Evolutionary conservation across 2,888 invertebrate species (phyloP), one percentile per base, ranked within the genome.

Genomic region (Thereva nobilitata): DNA sequence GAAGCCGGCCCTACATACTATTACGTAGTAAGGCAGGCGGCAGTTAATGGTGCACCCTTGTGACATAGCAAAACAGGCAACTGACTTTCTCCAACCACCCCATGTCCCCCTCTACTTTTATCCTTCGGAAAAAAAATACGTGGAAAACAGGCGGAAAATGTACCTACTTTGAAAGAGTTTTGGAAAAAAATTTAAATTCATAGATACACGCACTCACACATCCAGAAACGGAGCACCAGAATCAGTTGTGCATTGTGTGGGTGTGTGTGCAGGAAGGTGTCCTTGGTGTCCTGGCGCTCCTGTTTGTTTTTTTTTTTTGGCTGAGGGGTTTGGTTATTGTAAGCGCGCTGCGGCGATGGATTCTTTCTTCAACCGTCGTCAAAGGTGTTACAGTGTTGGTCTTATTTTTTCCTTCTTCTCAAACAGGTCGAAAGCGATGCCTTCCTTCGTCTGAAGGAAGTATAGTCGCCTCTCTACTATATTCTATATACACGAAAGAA

Each of bases 371-470:
- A 61, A 50, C 49, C 61, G 61, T 61, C 61, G 61, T 61, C 61
- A 61, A 61, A 61, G 61, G 61, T 61, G 61, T 49, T 61, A 61
- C 61, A 61, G 61, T 61, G 61, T 61, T 61, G 61, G 61, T 61
- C 50, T 61, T 61, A 41, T 50, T 23, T 23, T 23, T 23, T 23
- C 23, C 23, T 23, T 2, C 23, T 23, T 23, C 23, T 23, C 23
- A n/a, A n/a, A 49, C 61, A 50, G 50, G 49, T 61, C 34, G 61
- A 49, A n/a, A 61, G 41, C 61, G 61, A 61, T 61, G 49, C 23
- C 23, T 23, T 23, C 23, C 50, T 50, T 40, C 61, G 61, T 61
- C 61, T 61, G 41, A 49, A 61, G 61, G 50, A 61, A 50, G 61
- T 23, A 23, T 23, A 23, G 23, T 61, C 50, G 50, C 61, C 40